phyloP scores from a whole-genome alignment of 2,113 vertebrate genomes.

The Eleginops maclovinus region DNA sequence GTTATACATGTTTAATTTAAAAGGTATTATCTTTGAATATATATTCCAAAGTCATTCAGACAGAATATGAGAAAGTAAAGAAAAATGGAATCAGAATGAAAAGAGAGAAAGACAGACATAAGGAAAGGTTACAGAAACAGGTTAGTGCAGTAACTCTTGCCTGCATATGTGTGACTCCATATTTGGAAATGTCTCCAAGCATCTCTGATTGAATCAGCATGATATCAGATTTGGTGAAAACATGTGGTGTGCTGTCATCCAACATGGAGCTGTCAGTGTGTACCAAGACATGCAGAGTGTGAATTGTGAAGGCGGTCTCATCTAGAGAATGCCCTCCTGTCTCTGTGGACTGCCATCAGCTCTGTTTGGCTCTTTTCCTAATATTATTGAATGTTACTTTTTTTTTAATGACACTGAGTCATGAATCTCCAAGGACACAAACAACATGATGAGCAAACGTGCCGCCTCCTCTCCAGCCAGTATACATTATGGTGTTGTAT shows the following conservation, averaged over 20 bases:
- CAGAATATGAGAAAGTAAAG: not conserved
- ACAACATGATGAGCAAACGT: slow-evolving; percentile 30
- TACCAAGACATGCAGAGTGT: slow-evolving; percentile 60
- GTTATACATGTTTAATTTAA: not conserved
- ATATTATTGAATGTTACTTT: slow-evolving; percentile 5
- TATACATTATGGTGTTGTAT: not conserved
- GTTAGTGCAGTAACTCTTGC: slow-evolving; percentile 19
- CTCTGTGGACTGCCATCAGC: slow-evolving; percentile 40
- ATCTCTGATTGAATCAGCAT: slow-evolving; percentile 73
- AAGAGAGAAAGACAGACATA: not conserved
- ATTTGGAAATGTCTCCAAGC: slow-evolving; percentile 66
- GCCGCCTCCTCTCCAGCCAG: slow-evolving; percentile 4
- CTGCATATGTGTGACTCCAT: slow-evolving; percentile 33
- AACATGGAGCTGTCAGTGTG: slow-evolving; percentile 64
- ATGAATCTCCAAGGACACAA: slow-evolving; percentile 24
- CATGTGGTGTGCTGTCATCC: slow-evolving; percentile 71
- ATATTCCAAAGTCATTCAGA: not conserved
- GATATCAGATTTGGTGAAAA: slow-evolving; percentile 69
- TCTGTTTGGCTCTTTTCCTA: slow-evolving; percentile 26
- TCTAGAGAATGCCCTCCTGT: slow-evolving; percentile 31
- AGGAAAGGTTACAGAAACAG: not conserved
- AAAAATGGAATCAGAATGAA: not conserved
- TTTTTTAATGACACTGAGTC: slow-evolving; percentile 6
- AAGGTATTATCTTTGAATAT: not conserved
- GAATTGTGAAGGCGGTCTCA: slow-evolving; percentile 57